Percentiles rank a stretch among this genome's conserved stretches.
phyloP scores from a whole-genome alignment of 2,888 invertebrate species.

The Eupithecia vulgata region DNA sequence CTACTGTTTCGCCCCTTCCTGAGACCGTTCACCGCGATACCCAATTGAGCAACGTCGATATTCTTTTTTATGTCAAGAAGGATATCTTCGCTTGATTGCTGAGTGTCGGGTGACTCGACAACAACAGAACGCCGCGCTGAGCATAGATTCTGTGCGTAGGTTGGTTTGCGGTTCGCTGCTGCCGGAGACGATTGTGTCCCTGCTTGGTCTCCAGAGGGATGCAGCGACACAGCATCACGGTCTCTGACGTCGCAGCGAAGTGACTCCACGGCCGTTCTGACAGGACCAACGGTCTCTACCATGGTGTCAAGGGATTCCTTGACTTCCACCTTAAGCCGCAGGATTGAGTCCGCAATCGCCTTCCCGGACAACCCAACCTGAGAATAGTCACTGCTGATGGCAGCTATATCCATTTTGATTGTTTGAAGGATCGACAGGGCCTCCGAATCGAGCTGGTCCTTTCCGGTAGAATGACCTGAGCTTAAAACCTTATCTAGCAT shows the following conservation, averaged over 20 bases:
- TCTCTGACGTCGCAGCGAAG: background rate
- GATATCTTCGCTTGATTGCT: constrained; percentile 26
- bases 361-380: background rate
- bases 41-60: constrained; percentile 15
- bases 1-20: constrained; percentile 20
- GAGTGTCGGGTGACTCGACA: background rate
- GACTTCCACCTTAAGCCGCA: background rate
- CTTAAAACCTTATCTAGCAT: too few species aligned
- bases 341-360: background rate
- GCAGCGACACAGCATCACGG: background rate
- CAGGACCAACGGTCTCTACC: constrained; percentile 6
- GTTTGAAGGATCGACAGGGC: too few species aligned
- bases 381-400: too few species aligned
- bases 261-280: constrained; percentile 5
- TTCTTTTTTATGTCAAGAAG: constrained; percentile 24
- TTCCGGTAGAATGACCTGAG: too few species aligned
- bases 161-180: too few species aligned
- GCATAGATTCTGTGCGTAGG: too few species aligned
- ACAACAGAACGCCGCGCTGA: background rate
- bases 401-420: too few species aligned
- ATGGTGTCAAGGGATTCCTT: background rate
- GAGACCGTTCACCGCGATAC: background rate
- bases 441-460: too few species aligned
- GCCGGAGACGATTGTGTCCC: too few species aligned
- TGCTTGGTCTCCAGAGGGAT: too few species aligned